Conservation (phyloP, 2,888 invertebrate species). For the Timema cristinae region DNA sequence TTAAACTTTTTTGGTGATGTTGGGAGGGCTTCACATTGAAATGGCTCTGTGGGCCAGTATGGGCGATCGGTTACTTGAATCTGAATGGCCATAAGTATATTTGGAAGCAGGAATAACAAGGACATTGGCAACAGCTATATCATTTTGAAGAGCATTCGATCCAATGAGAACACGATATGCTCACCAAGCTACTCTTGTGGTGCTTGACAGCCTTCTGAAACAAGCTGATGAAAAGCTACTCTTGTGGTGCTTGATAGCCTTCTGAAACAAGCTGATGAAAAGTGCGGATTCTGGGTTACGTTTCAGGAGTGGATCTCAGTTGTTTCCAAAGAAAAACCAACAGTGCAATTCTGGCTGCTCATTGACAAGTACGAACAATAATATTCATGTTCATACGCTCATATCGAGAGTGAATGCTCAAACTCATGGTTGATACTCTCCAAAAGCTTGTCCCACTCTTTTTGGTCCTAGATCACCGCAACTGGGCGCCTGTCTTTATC, state of each 20-base stretch:
- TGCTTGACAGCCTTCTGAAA: not conserved
- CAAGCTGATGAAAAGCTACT: not conserved
- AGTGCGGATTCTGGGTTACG: not conserved
- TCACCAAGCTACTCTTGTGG: not conserved
- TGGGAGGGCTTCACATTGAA: slow-evolving; percentile 10
- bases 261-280: not conserved
- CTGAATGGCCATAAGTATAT: not conserved
- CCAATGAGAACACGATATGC: slow-evolving; percentile 6
- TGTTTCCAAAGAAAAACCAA: not conserved
- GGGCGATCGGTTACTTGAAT: not conserved
- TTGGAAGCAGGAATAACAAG: not conserved
- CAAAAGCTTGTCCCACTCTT: not conserved
- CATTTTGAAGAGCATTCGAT: not conserved
- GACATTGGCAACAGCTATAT: slow-evolving; percentile 4
- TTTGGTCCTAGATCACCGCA: not conserved
- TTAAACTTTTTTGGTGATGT: not conserved
- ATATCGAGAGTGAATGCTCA: not conserved
- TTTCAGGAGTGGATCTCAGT: slow-evolving; percentile 1
- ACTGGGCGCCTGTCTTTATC: not conserved
- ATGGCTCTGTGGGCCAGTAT: slow-evolving; percentile 7
- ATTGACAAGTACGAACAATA: not conserved
- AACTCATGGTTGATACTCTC: slow-evolving; percentile 5
- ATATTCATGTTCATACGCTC: not conserved
- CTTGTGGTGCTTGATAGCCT: not conserved
- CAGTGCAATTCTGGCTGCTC: slow-evolving; percentile 7